Conservation (phyloP, 2,888 invertebrate genomes). For the Bruchidius siliquastri region DNA sequence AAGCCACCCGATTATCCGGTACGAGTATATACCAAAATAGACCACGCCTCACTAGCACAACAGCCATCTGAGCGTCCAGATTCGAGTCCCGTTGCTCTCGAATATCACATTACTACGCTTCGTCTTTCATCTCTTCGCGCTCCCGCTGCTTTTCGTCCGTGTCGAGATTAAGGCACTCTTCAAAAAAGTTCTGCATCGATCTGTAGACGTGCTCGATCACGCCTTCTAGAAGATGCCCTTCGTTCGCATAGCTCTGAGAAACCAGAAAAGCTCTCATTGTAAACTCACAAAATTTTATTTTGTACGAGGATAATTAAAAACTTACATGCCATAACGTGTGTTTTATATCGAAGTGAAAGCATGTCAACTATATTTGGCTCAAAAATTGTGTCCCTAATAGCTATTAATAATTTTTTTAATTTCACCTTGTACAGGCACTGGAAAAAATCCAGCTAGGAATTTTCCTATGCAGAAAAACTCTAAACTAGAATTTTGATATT, state of each 20-base stretch:
- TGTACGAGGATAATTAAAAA: background rate
- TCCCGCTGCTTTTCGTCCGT: conserved; percentile 59
- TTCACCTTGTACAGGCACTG: too few species aligned
- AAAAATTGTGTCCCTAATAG: too few species aligned
- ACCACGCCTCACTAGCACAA: background rate
- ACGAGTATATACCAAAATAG: background rate
- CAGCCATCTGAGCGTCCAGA: background rate
- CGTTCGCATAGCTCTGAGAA: conserved; percentile 85
- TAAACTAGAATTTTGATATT: too few species aligned
- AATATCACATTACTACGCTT: conserved; percentile 30
- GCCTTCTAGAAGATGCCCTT: conserved; percentile 77
- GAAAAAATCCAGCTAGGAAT: too few species aligned
- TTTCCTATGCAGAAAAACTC: too few species aligned
- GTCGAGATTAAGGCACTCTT: conserved; percentile 85
- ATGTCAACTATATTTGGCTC: too few species aligned
- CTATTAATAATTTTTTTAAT: too few species aligned
- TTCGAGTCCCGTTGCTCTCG: background rate
- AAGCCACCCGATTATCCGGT: background rate
- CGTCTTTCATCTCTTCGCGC: conserved; percentile 27
- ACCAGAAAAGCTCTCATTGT: background rate
- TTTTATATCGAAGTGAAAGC: too few species aligned
- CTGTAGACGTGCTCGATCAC: conserved; percentile 88
- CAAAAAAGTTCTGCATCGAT: conserved; percentile 89
- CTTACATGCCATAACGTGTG: too few species aligned
- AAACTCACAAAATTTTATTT: background rate